Evolutionary conservation across 2,888 invertebrate species (phyloP).

Genomic region (Melanostoma scalare): DNA sequence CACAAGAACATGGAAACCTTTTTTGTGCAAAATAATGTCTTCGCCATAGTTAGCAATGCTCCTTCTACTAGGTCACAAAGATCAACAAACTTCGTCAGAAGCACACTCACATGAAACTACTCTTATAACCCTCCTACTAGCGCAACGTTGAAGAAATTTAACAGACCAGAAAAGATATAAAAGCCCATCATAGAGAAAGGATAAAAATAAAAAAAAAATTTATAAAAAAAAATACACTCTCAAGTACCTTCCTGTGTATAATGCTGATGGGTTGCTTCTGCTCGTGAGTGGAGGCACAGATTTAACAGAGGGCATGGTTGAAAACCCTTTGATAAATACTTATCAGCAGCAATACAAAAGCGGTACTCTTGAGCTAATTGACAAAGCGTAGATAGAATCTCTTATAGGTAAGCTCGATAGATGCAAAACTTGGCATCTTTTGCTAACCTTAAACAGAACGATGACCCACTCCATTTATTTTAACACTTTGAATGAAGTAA

Average conservation of each 20-base stretch:
- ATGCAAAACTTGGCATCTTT: slow-evolving; percentile 22
- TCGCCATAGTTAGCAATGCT: slow-evolving; percentile 20
- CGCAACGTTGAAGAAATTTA: slow-evolving; percentile 24
- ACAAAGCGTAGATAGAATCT: slow-evolving; percentile 56
- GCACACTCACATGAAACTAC: slow-evolving; percentile 7
- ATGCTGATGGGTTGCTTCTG: background rate
- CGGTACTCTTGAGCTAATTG: slow-evolving; percentile 58
- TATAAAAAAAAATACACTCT: slow-evolving; percentile 40
- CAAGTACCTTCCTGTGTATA: slow-evolving; percentile 24
- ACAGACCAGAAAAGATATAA: slow-evolving; percentile 44
- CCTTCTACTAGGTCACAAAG: slow-evolving; percentile 31
- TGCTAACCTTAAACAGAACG: slow-evolving; percentile 18
- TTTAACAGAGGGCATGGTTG: slow-evolving; percentile 11
- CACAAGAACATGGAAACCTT: background rate
- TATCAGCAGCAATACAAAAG: slow-evolving; percentile 31
- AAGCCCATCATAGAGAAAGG: slow-evolving; percentile 17
- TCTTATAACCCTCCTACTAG: background rate
- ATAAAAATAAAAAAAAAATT: slow-evolving; percentile 45
- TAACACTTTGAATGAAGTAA: slow-evolving; percentile 28
- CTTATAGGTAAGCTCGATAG: slow-evolving; percentile 15
- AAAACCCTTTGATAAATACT: slow-evolving; percentile 36
- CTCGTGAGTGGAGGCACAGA: slow-evolving; percentile 12
- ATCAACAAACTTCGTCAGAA: slow-evolving; percentile 52
- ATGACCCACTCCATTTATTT: slow-evolving; percentile 9
- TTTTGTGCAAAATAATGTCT: slow-evolving; percentile 41